phyloP scores from a whole-genome alignment of 2,888 invertebrate species.

The Drosophila sordidula region DNA sequence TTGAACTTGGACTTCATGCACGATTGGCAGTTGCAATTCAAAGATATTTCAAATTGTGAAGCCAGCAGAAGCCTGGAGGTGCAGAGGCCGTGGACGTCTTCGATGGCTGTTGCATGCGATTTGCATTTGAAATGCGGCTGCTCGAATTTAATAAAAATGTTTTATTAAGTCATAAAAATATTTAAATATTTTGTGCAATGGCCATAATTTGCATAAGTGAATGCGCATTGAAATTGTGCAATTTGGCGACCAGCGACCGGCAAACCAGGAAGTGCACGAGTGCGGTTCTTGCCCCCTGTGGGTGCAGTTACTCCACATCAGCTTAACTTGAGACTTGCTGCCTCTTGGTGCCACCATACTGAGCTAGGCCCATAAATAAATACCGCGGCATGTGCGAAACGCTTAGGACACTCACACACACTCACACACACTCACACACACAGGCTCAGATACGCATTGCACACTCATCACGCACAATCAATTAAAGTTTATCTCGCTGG shows the following conservation, averaged over 20 bases:
- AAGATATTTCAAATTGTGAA: constrained; percentile 76
- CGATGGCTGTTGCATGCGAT: constrained; percentile 60
- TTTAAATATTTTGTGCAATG: constrained; percentile 55
- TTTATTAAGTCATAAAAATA: constrained; percentile 79
- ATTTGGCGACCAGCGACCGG: constrained; percentile 52
- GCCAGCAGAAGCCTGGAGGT: constrained; percentile 23
- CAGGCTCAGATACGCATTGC: constrained; percentile 7
- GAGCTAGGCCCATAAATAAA: constrained; percentile 55
- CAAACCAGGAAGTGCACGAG: constrained; percentile 71
- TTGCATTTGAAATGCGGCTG: constrained; percentile 73
- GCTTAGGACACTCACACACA: constrained; percentile 17
- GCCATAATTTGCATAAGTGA: constrained; percentile 70
- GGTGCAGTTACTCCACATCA: constrained; percentile 34
- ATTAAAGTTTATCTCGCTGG: constrained; percentile 70
- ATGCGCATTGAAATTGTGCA: constrained; percentile 75
- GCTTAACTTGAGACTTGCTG: not conserved
- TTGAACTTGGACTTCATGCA: constrained; percentile 72
- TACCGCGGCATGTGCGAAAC: constrained; percentile 26
- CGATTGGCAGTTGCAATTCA: constrained; percentile 83
- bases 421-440: constrained; percentile 16
- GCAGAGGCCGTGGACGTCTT: constrained; percentile 19
- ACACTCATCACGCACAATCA: constrained; percentile 69
- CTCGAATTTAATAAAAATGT: constrained; percentile 80
- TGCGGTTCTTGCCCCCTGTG: constrained; percentile 52
- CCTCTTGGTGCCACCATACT: constrained; percentile 30